Conservation (phyloP, 1,140 invertebrate species). For the Drosophila insularis region DNA sequence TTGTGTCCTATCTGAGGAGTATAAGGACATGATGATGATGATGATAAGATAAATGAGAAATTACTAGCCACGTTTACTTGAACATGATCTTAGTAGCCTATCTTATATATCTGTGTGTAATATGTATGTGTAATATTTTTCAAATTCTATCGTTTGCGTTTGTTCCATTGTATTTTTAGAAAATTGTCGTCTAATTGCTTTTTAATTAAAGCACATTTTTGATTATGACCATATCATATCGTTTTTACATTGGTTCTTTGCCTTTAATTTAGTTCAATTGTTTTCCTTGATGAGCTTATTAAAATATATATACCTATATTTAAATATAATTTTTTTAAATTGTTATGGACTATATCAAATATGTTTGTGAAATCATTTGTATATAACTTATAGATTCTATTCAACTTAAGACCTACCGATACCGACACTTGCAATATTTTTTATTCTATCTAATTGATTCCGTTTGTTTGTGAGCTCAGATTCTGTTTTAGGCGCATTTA, state of each 20-base stretch:
- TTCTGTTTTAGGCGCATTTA: slow-evolving; percentile 73
- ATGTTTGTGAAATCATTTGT: slow-evolving; percentile 68
- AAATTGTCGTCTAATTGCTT: slow-evolving; percentile 61
- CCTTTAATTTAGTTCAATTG: slow-evolving; percentile 74
- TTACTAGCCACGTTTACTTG: slow-evolving; percentile 47
- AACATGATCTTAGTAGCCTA: slow-evolving; percentile 32
- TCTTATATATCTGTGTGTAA: slow-evolving; percentile 32
- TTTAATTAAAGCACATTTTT: slow-evolving; percentile 50
- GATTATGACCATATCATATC: slow-evolving; percentile 34
- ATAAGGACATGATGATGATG: neutral
- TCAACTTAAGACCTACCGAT: slow-evolving; percentile 45
- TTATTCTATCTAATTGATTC: slow-evolving; percentile 48
- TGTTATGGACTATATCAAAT: slow-evolving; percentile 71
- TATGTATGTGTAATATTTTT: slow-evolving; percentile 47
- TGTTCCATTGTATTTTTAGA: slow-evolving; percentile 46
- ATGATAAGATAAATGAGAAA: slow-evolving; percentile 1
- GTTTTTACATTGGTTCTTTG: slow-evolving; percentile 70
- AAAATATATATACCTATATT: neutral
- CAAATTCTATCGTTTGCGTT: slow-evolving; percentile 56
- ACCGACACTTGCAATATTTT: slow-evolving; percentile 63
- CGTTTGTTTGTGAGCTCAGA: slow-evolving; percentile 39
- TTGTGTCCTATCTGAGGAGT: neutral
- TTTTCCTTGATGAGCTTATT: slow-evolving; percentile 73
- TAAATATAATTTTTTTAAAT: slow-evolving; percentile 53
- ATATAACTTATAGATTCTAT: slow-evolving; percentile 55